phyloP scores from a whole-genome alignment of 2,113 vertebrate genomes.

The Aptenodytes patagonicus region DNA sequence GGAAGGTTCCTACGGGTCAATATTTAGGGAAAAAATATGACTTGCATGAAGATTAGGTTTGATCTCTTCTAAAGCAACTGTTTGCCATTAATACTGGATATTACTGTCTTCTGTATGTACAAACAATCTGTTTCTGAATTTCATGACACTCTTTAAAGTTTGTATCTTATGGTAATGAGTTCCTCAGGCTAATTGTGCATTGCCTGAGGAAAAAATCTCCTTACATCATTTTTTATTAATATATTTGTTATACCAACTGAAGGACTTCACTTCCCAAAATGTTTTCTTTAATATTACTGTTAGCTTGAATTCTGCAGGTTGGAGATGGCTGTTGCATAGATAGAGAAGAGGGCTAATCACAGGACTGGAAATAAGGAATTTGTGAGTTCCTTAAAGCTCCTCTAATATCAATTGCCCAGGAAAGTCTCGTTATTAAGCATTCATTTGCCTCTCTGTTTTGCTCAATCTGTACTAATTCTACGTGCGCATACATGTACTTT shows the following conservation, averaged over 20 bases:
- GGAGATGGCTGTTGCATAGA: not conserved
- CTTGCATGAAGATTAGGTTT: not conserved
- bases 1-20: not conserved
- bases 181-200: not conserved
- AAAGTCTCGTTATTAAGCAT: not conserved
- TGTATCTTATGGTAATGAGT: constrained; percentile 11
- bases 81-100: not conserved
- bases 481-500: not conserved
- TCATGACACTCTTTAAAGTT: not conserved
- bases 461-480: not conserved
- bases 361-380: not conserved
- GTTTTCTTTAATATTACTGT: not conserved
- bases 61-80: not conserved
- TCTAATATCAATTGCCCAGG: not conserved
- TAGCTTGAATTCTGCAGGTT: not conserved
- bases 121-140: constrained; percentile 10
- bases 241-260: constrained; percentile 1
- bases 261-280: not conserved
- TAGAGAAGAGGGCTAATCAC: not conserved
- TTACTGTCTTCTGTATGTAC: not conserved
- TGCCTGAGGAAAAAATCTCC: not conserved
- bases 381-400: not conserved
- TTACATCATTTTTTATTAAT: not conserved
- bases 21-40: not conserved
- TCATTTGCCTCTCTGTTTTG: not conserved